phyloP scores from a whole-genome alignment of 2,888 invertebrate genomes.

The Amphipoea oculea region DNA sequence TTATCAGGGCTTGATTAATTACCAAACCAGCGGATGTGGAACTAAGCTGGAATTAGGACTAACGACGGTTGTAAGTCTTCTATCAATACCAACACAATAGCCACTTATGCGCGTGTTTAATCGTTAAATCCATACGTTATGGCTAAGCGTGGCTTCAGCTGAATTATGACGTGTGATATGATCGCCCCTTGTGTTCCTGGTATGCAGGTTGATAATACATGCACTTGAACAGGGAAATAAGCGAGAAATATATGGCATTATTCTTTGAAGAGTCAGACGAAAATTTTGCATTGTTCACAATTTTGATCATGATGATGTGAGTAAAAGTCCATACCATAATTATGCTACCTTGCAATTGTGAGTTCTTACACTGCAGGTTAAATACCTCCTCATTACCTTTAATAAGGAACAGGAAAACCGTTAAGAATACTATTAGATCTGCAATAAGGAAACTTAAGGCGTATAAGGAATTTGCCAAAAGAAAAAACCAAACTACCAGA shows the following conservation, averaged over 20 bases:
- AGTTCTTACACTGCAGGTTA: neutral
- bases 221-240: slow-evolving; percentile 15
- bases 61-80: slow-evolving; percentile 35
- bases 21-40: slow-evolving; percentile 13
- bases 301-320: neutral
- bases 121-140: slow-evolving; percentile 43
- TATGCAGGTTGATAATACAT: slow-evolving; percentile 29
- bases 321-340: slow-evolving; percentile 4
- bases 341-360: neutral
- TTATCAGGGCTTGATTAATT: slow-evolving; percentile 15
- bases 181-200: slow-evolving; percentile 47
- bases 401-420: slow-evolving; percentile 13
- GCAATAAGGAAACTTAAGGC: neutral
- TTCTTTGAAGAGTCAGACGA: neutral
- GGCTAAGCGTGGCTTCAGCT: slow-evolving; percentile 40
- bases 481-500: neutral
- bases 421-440: neutral
- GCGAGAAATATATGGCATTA: slow-evolving; percentile 5
- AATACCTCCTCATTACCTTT: neutral
- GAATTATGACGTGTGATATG: slow-evolving; percentile 43
- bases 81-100: slow-evolving; percentile 48
- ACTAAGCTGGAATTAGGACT: slow-evolving; percentile 24
- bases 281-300: neutral
- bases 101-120: slow-evolving; percentile 42
- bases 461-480: slow-evolving; percentile 2